A percentile compares a stretch with the other conserved stretches of the same genome.
Evolutionary conservation across 2,797 vertebrate species (phyloP).

Genomic region (Sphenodon punctatus): DNA sequence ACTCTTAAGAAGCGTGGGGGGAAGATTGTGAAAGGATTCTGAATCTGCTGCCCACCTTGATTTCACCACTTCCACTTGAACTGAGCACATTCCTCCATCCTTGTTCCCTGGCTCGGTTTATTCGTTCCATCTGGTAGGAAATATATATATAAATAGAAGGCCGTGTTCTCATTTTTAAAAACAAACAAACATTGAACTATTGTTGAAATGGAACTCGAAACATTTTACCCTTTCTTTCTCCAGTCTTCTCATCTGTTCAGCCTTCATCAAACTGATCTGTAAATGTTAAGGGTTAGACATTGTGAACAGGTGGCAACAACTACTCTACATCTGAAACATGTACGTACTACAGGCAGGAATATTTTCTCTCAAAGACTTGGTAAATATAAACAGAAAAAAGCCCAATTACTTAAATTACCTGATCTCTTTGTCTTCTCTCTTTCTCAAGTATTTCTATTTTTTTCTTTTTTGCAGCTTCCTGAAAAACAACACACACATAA

Average conservation of each 20-base stretch:
- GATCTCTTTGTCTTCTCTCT: conserved; percentile 89
- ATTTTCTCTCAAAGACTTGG: not conserved
- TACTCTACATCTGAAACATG: not conserved
- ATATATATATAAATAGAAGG: conserved; percentile 66
- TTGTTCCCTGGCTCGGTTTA: conserved; percentile 96
- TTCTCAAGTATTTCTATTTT: conserved; percentile 86
- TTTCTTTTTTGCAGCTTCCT: conserved; percentile 88
- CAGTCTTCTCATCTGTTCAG: conserved; percentile 88
- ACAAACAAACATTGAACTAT: not conserved
- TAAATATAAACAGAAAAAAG: not conserved
- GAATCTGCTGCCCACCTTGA: conserved; percentile 75
- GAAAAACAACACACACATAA: conserved; percentile 62
- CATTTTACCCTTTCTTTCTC: conserved; percentile 91
- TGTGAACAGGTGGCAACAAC: conserved; percentile 16
- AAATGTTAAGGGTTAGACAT: conserved; percentile 52
- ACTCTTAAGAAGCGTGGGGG: not conserved
- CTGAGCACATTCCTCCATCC: conserved; percentile 94
- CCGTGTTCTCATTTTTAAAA: no score
- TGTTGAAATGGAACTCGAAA: not conserved
- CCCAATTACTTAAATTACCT: conserved; percentile 77
- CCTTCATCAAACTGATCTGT: conserved; percentile 88
- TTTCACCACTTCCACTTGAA: conserved; percentile 85
- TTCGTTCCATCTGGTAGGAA: conserved; percentile 83
- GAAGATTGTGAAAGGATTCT: conserved; percentile 6
- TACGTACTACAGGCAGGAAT: not conserved